Evolutionary conservation across 2,113 vertebrate genomes (phyloP).

Genomic region (Silurus asotus): DNA sequence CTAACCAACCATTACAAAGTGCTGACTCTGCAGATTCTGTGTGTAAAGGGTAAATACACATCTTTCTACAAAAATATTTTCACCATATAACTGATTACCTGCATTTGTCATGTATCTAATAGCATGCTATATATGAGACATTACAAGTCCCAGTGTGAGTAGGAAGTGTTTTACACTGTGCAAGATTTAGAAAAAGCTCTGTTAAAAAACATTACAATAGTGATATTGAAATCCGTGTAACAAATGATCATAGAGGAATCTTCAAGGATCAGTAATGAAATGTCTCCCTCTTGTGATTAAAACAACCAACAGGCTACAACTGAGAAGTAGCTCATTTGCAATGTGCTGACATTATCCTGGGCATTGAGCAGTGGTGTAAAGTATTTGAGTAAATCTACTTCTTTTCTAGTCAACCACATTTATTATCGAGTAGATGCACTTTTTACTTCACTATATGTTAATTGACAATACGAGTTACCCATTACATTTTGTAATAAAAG

Average conservation of each 20-base stretch:
- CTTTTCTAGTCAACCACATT: no score
- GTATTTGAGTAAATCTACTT: no score
- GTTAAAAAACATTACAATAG: neutral
- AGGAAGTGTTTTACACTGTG: no score
- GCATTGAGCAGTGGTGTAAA: neutral
- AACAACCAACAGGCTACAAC: neutral
- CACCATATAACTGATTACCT: neutral
- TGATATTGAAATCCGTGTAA: neutral
- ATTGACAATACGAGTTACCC: no score
- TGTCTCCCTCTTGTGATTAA: slow-evolving; percentile 41
- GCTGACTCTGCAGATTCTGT: neutral
- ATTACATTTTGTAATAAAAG: no score
- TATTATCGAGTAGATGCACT: no score
- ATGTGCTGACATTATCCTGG: neutral
- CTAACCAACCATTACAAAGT: neutral
- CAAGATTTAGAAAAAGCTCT: neutral
- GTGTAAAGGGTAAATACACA: neutral
- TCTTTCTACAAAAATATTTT: neutral
- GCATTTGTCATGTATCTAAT: neutral
- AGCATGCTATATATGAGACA: neutral
- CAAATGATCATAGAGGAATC: neutral
- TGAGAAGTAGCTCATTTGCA: neutral
- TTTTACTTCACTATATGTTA: no score
- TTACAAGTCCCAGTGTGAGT: neutral
- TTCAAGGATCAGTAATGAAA: neutral